A percentile compares a stretch with the other conserved stretches of the same genome.
These are phyloP conservation scores for Ictalurus furcatus DNA, from an alignment of 2,113 vertebrate species.

Conservation along the genomic window DNA sequence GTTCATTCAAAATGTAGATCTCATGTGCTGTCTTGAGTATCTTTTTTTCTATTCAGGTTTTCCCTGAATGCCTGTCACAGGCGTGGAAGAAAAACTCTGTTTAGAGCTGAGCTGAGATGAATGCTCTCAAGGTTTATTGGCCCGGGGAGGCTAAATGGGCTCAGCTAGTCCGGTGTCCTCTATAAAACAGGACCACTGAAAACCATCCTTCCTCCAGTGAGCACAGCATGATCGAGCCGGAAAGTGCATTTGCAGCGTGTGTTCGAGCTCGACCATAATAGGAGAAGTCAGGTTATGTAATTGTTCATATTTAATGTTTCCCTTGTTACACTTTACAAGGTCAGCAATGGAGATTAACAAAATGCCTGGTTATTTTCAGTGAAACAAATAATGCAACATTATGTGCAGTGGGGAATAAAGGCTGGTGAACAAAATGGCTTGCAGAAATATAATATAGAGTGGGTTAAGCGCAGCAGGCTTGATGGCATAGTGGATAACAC, in stretches of 20 bases:
- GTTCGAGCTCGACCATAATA: background rate
- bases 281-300: background rate
- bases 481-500: background rate
- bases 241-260: slow-evolving; percentile 4
- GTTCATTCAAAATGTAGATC: background rate
- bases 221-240: background rate
- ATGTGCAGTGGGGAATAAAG: background rate
- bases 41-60: background rate
- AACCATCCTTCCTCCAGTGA: background rate
- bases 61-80: background rate
- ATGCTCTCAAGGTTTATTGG: slow-evolving; percentile 8
- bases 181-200: slow-evolving; percentile 16
- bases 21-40: background rate
- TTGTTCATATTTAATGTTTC: slow-evolving; percentile 23
- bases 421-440: background rate
- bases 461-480: no score
- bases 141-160: background rate
- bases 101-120: slow-evolving; percentile 8
- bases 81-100: background rate
- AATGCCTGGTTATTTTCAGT: background rate
- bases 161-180: background rate
- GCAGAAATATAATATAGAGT: background rate
- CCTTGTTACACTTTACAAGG: slow-evolving; percentile 9
- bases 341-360: background rate
- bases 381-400: background rate